A percentile compares a stretch with the other conserved stretches of the same genome.
Conservation (phyloP, 2,888 invertebrate genomes). For the Seira musarum region DNA sequence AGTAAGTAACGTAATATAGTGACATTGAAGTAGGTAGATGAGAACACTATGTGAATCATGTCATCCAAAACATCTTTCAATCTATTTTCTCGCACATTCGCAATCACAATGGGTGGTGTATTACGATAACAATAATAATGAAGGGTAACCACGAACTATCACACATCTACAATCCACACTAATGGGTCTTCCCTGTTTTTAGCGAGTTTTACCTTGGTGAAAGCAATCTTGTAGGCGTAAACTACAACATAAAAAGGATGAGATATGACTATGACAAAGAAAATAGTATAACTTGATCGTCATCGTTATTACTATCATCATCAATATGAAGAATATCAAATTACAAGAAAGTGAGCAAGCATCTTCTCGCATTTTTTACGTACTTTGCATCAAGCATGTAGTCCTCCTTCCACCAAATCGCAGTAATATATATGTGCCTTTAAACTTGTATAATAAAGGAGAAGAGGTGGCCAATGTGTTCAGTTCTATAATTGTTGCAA, state of each 20-base stretch:
- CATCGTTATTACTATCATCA: slow-evolving; percentile 12
- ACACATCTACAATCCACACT: neutral
- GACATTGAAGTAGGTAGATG: too few relatives aligned
- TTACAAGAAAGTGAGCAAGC: slow-evolving; percentile 12
- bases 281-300: slow-evolving; percentile 11
- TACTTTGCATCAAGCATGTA: neutral
- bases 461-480: slow-evolving; percentile 28
- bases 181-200: slow-evolving; percentile 23
- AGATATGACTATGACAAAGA: slow-evolving; percentile 15
- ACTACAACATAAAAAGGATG: slow-evolving; percentile 1
- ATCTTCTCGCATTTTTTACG: slow-evolving; percentile 27
- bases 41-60: too few relatives aligned
- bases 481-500: slow-evolving; percentile 21
- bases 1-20: too few relatives aligned
- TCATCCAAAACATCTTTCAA: too few relatives aligned
- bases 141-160: slow-evolving; percentile 36
- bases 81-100: too few relatives aligned
- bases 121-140: slow-evolving; percentile 39
- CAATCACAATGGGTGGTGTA: slow-evolving; percentile 48
- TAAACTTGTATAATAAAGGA: too few relatives aligned
- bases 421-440: slow-evolving; percentile 39
- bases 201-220: slow-evolving; percentile 47
- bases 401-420: neutral
- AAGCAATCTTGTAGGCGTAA: slow-evolving; percentile 51
- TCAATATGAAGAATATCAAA: slow-evolving; percentile 36